These are phyloP conservation scores for Parnassius smintheus DNA, from an alignment of 2,888 invertebrate species.

Conservation along the genomic window DNA sequence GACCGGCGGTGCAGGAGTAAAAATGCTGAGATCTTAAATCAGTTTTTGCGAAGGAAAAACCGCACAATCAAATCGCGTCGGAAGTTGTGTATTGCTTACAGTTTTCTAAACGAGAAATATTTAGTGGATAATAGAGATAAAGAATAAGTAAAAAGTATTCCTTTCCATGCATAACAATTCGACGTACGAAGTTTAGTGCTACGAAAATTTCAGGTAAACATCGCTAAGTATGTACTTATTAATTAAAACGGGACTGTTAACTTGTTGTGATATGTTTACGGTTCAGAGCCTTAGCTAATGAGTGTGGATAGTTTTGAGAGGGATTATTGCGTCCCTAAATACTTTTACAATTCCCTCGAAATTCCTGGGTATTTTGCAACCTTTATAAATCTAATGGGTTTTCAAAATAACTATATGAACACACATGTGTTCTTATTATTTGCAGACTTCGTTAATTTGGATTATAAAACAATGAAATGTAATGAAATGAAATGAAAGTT, in stretches of 20 bases:
- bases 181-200: constrained; percentile 15
- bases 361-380: not conserved
- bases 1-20: no score
- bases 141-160: not conserved
- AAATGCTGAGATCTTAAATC: no score
- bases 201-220: constrained; percentile 37
- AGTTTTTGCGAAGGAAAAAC: no score
- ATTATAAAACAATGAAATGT: no score
- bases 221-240: constrained; percentile 38
- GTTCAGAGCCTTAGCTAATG: constrained; percentile 33
- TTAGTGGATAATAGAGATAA: not conserved
- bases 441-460: no score
- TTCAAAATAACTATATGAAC: no score
- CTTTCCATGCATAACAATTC: constrained; percentile 23
- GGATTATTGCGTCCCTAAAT: constrained; percentile 23
- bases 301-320: constrained; percentile 33
- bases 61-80: no score
- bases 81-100: no score
- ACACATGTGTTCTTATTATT: no score
- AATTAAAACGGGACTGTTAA: constrained; percentile 42
- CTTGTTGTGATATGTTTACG: constrained; percentile 41
- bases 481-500: no score
- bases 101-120: not conserved
- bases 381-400: no score
- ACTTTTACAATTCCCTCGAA: constrained; percentile 18